Percentiles rank a stretch among this genome's conserved stretches.
These are phyloP conservation scores for Catocala nupta DNA, from an alignment of 2,888 invertebrate species.

Conservation along the genomic window DNA sequence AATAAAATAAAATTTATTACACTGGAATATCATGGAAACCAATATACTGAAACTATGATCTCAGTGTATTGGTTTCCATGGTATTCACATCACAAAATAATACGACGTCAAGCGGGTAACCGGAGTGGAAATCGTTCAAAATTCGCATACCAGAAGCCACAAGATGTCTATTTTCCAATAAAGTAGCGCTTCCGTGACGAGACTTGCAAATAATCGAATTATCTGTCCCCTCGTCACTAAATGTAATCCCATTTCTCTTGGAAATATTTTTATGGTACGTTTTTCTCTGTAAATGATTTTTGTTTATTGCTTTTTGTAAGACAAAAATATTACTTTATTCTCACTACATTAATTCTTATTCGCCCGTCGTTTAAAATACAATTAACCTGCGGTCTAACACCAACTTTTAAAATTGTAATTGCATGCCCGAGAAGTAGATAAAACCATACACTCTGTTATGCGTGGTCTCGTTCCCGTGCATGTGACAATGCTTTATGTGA, in stretches of 20 bases:
- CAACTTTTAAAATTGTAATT: too few species aligned
- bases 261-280: neutral
- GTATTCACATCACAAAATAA: neutral
- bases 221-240: constrained; percentile 26
- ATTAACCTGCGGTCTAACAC: too few species aligned
- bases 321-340: too few species aligned
- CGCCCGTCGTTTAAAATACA: too few species aligned
- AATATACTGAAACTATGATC: neutral
- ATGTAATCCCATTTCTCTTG: constrained; percentile 19
- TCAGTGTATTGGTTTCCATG: too few species aligned
- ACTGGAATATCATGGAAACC: neutral
- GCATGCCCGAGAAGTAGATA: too few species aligned
- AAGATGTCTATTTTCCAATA: constrained; percentile 36
- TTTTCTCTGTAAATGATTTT: neutral
- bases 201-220: constrained; percentile 38
- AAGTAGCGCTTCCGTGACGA: constrained; percentile 18
- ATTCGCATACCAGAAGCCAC: constrained; percentile 1
- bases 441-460: too few species aligned
- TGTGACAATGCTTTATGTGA: too few species aligned
- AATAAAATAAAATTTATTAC: too few species aligned
- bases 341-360: too few species aligned
- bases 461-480: too few species aligned
- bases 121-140: constrained; percentile 18
- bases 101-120: neutral
- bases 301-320: neutral